These are phyloP conservation scores for Lasius fuliginosus DNA, from an alignment of 2,888 invertebrate species.

Conservation along the genomic window DNA sequence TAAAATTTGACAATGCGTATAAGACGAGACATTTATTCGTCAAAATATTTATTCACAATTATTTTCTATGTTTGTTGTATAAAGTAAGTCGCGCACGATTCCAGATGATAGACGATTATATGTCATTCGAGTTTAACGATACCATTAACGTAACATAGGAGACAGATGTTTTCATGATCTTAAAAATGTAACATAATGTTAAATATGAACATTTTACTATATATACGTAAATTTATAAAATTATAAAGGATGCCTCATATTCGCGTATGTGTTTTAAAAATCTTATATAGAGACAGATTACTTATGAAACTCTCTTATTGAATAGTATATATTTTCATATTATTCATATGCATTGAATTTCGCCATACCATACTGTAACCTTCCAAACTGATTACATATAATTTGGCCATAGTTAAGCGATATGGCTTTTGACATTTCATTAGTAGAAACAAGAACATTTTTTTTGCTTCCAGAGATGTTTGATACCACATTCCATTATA, in stretches of 20 bases:
- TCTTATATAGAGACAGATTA: background rate
- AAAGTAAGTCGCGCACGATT: background rate
- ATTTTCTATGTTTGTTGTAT: background rate
- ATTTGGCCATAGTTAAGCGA: slow-evolving; percentile 32
- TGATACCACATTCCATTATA: slow-evolving; percentile 42
- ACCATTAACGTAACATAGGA: slow-evolving; percentile 31
- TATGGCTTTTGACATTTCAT: slow-evolving; percentile 31
- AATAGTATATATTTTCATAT: background rate
- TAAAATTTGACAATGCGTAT: background rate
- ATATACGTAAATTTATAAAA: background rate
- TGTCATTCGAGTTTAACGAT: slow-evolving; percentile 15
- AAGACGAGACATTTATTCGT: background rate
- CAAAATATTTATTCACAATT: slow-evolving; percentile 21
- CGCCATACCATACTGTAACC: slow-evolving; percentile 33
- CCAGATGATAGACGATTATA: background rate
- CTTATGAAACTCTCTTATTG: background rate
- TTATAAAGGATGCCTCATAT: background rate
- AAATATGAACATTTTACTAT: background rate
- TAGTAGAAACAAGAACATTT: slow-evolving; percentile 13
- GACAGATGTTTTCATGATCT: slow-evolving; percentile 28
- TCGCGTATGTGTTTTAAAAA: background rate
- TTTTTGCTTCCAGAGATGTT: background rate
- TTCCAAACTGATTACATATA: slow-evolving; percentile 42
- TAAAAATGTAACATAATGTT: slow-evolving; percentile 18
- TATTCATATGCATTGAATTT: background rate